phyloP scores from a whole-genome alignment of 2,888 invertebrate species.

The Drepana falcataria region DNA sequence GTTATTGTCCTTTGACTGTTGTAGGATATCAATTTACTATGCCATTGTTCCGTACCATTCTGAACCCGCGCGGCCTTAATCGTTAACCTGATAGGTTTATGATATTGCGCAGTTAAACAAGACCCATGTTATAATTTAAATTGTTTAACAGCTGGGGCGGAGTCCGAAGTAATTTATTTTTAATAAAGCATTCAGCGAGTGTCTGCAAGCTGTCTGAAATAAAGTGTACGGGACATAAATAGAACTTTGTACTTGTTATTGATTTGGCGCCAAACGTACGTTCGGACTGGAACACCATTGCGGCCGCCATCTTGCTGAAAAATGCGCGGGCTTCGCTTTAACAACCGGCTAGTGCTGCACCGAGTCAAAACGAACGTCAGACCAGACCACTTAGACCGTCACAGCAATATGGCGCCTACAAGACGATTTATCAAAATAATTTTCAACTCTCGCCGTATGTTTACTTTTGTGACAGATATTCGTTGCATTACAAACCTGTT shows the following conservation, averaged over 20 bases:
- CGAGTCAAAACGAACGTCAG: conserved; percentile 8
- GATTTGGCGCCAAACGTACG: conserved; percentile 48
- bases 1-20: too few relatives aligned
- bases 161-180: conserved; percentile 35
- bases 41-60: background rate
- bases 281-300: conserved; percentile 25
- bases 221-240: conserved; percentile 48
- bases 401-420: conserved; percentile 40
- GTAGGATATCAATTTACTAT: too few relatives aligned
- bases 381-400: conserved; percentile 7
- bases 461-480: conserved; percentile 37
- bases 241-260: conserved; percentile 36
- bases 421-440: conserved; percentile 42
- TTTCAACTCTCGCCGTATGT: conserved; percentile 28
- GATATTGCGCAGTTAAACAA: conserved; percentile 8
- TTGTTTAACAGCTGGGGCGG: conserved; percentile 23
- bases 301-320: conserved; percentile 45
- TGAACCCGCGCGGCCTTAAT: background rate
- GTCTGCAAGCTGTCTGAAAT: conserved; percentile 32
- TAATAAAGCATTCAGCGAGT: conserved; percentile 28
- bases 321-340: conserved; percentile 29
- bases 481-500: conserved; percentile 35
- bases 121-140: conserved; percentile 26
- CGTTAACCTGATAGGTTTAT: background rate
- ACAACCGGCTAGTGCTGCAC: background rate